phyloP scores from a whole-genome alignment of 2,888 invertebrate species.

The Drosophila tanythrix region DNA sequence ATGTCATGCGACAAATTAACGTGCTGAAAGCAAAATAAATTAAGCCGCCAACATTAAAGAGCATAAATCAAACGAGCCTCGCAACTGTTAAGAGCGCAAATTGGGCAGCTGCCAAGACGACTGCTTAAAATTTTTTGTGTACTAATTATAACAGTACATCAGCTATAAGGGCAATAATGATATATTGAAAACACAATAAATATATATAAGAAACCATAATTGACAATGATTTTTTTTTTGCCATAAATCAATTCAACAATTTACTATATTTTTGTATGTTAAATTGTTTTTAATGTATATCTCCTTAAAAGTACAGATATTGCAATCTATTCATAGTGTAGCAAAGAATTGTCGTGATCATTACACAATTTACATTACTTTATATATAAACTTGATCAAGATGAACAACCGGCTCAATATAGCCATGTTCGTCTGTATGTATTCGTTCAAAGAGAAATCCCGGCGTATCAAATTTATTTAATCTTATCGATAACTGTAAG shows the following conservation, averaged over 20 bases:
- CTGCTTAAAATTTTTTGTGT: slow-evolving; percentile 36
- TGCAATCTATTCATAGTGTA: background rate
- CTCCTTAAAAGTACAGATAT: background rate
- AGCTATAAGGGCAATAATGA: background rate
- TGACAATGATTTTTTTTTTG: background rate
- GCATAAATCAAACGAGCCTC: slow-evolving; percentile 61
- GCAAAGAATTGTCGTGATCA: background rate
- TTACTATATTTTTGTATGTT: background rate
- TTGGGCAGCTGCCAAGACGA: slow-evolving; percentile 32
- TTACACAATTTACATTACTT: background rate
- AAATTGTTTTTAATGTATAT: background rate
- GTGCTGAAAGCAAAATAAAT: slow-evolving; percentile 56
- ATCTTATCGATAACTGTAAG: background rate
- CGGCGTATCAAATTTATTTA: background rate
- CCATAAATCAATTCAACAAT: background rate
- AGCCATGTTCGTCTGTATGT: background rate
- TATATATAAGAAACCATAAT: background rate
- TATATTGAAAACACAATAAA: background rate
- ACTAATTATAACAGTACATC: background rate
- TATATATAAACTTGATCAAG: background rate
- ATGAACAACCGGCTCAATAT: background rate
- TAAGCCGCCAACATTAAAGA: slow-evolving; percentile 58
- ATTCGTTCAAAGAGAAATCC: no score
- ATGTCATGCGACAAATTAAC: slow-evolving; percentile 61
- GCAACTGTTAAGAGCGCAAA: slow-evolving; percentile 30